A percentile compares a stretch with the other conserved stretches of the same genome.
Conservation (phyloP, 2,113 vertebrate genomes). For the Tragelaphus strepsiceros region DNA sequence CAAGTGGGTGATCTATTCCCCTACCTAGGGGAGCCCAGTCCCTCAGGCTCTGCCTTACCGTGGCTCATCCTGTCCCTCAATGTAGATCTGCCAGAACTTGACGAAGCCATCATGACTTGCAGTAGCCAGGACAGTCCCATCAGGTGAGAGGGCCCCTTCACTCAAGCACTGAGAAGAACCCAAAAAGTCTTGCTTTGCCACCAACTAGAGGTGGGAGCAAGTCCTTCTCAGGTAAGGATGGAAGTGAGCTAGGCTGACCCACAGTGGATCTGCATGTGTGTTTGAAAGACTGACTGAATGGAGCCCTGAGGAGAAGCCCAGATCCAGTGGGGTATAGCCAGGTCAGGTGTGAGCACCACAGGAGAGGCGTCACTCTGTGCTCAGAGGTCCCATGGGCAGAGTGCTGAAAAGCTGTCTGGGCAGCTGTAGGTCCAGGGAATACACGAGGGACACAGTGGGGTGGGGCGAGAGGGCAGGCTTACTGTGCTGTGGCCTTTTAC, state of each 20-base stretch:
- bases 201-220: background rate
- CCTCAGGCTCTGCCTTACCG: conserved; percentile 81
- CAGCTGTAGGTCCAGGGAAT: background rate
- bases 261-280: background rate
- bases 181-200: conserved; percentile 37
- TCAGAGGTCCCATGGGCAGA: background rate
- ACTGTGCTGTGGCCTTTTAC: conserved; percentile 95
- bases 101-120: conserved; percentile 97
- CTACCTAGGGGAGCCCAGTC: background rate
- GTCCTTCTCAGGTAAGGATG: background rate
- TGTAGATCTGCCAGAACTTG: conserved; percentile 99
- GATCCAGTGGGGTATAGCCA: background rate
- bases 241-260: background rate
- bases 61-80: conserved; percentile 94
- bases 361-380: background rate
- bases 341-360: background rate
- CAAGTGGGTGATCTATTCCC: background rate
- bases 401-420: background rate
- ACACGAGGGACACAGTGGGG: background rate
- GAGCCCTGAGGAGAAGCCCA: background rate
- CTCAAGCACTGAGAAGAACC: conserved; percentile 86
- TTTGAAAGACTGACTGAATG: background rate
- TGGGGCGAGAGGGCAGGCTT: background rate
- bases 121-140: conserved; percentile 96
- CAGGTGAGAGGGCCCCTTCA: conserved; percentile 95